Base-by-base conservation (phyloP, 2,888 invertebrate genomes). In the Eupithecia subfuscata region DNA sequence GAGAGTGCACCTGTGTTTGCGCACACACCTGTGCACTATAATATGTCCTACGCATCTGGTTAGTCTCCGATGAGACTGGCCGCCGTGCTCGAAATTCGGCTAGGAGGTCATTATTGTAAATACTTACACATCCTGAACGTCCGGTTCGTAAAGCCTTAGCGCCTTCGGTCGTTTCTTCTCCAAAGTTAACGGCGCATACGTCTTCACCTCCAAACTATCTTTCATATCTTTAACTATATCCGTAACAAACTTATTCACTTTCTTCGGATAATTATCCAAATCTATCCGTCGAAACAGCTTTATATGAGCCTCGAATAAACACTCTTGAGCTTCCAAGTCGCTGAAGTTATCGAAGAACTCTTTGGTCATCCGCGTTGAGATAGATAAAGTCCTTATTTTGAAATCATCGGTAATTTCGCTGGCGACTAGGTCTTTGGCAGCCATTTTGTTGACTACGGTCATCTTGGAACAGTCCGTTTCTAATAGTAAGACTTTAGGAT, bases 71-170 rank as follows among this genome's bases (percentile, higher is more conserved):
- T 30, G 30, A 30, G 30, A 37, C 37, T 37, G 8, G 37, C 37
- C 8, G 37, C 37, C 30, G 30, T 30, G 30, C 2, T 30, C 30
- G 30, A 30, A 30, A 30, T 30, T 30, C 30, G 30, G 30, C 30
- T 30, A 30, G 30, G 30, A 30, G 3, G 30, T 3, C 5, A 37
- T 37, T 37, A 43, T 22, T 56, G 56, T 9, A 60, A 60, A 90
- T 87, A 97, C 97, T 96, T 96, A 98, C 96, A 98, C 96, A 89
- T 96, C 96, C 83, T 98, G 97, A 79, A 99, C 96, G 84, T 97
- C 96, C 0, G 99, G 99, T 88, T 99, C 98, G 85, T 98, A 97
- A 70, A 98, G 89, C 83, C 97, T 96, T 80, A 99, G 91, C 0
- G 97, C 96, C 89, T 98, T 98, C 0, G 98, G 98, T 86, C 96